Evolutionary conservation across 2,888 invertebrate species (phyloP), one percentile per base, ranked within the genome.

Genomic region (Timema podura): DNA sequence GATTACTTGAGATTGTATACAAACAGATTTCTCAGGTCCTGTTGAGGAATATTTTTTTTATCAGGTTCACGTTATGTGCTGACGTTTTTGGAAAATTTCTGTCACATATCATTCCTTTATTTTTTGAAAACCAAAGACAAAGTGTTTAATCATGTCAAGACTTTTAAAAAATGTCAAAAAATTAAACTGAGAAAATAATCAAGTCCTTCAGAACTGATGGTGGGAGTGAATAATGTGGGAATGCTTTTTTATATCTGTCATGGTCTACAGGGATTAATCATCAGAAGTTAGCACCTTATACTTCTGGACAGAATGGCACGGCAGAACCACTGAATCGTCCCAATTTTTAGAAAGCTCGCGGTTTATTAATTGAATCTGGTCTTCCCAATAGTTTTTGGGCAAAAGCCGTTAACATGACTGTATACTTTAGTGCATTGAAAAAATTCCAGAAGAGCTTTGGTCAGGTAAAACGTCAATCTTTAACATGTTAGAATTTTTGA

Each of bases 391-490:
- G 6, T 7, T n/a, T 54, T 10, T 54, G 54, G 54, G 10, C 54
- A 54, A 16, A 54, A 54, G 54, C 54, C 13, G 54, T 54, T 54
- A 15, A 54, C 54, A 54, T 16, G 13, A 16, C n/a, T 54, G 54
- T 54, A 13, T 54, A 54, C 11, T 13, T 16, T 15, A 54, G 16
- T 54, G 6, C 16, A 10, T 9, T 54, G 7, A 6, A 54, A 13
- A 54, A 54, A 54, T 16, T 15, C 6, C 54, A 15, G 54, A 54
- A 54, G n/a, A 13, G 54, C n/a, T 54, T 7, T 54, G 54, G 7
- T 15, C 54, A 8, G 16, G 11, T 16, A 13, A 11, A 54, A 54
- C n/a, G 16, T 16, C 7, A 54, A 54, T 16, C 54, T 6, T 54
- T 7, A 9, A 2, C 54, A 54, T 54, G 11, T 13, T 2, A 54